Evolutionary conservation across 2,797 vertebrate genomes (phyloP), one percentile per base, ranked within the genome.

Genomic region (Acestrorhynchus altus): DNA sequence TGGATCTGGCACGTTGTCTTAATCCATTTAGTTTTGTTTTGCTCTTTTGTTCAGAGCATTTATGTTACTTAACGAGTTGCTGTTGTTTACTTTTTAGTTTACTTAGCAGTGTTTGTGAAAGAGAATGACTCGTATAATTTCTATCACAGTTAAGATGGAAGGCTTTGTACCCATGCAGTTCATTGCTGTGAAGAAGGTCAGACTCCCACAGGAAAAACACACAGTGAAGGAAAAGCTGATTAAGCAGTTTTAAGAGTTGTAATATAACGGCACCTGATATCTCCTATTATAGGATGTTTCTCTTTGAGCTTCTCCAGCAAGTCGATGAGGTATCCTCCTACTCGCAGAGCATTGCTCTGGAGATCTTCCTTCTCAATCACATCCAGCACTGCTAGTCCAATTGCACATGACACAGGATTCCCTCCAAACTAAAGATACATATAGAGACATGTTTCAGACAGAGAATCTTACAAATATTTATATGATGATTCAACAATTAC

Each of bases 371-470:
- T 95, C 88, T 92, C 92, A 81, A 99, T 97, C 83, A 98, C 83
- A 8, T 98, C 95, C 4, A 99, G 88, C 49, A 99, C 96, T 0
- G 97, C 96, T 88, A 98, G 83, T 1, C 96, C 97, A 79, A 98
- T 93, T 79, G 97, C 97, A 81, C 97, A 99, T 4, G 98, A 99
- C 57, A 99, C 98, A 0, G 98, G 97, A 83, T 99, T 99, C 59
- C 98, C 98, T 28, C 96, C 98, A 89, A 98, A 99, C 98, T 99
- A 67, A 39, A n/a, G 20, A 67, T 54, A 78, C 16, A 78, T 31
- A 66, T 7, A 71, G 2, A 65, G 5, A 54, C 20, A 56, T 65
- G 68, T 15, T 26, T 71, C 28, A 76, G n/a, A 12, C 39, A 63
- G 8, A 24, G 11, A 26, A 24, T 1, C 11, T 0, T 57, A 57